These are phyloP conservation scores for Koerneria pararmatus DNA, from an alignment of 2,888 invertebrate genomes.

Conservation along the genomic window DNA sequence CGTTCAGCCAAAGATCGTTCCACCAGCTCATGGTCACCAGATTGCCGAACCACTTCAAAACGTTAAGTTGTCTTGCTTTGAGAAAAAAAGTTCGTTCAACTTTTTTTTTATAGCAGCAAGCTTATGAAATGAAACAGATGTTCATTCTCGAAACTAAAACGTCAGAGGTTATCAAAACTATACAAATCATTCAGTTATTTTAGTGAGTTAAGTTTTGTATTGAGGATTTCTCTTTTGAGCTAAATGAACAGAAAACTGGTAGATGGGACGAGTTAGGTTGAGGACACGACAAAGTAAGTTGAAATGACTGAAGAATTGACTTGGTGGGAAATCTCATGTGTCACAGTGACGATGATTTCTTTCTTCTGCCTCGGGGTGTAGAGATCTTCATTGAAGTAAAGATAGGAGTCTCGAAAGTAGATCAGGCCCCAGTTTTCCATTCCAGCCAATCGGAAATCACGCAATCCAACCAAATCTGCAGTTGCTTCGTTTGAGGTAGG, in stretches of 20 bases:
- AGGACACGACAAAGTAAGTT: no score
- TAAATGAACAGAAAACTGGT: no score
- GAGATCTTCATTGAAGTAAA: conserved; percentile 71
- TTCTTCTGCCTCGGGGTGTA: conserved; percentile 76
- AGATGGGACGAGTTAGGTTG: no score
- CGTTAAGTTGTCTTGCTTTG: background rate
- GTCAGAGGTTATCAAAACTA: no score
- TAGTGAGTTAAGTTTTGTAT: no score
- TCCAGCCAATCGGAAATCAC: conserved; percentile 81
- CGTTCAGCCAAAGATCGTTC: conserved; percentile 56
- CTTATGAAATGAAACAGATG: background rate
- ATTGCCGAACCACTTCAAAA: conserved; percentile 46
- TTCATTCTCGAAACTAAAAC: no score
- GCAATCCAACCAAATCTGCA: conserved; percentile 75
- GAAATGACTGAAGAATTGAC: no score
- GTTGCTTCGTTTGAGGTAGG: no score
- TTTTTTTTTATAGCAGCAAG: background rate
- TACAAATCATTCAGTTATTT: no score
- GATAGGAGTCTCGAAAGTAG: conserved; percentile 73
- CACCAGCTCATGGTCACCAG: conserved; percentile 54
- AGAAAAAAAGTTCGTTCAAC: background rate
- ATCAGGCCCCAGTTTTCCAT: conserved; percentile 93
- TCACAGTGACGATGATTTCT: conserved; percentile 74
- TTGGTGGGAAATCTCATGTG: conserved; percentile 88
- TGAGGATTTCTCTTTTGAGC: no score